Base-by-base conservation (phyloP, 2,113 vertebrate genomes). In the Pagrus major region DNA sequence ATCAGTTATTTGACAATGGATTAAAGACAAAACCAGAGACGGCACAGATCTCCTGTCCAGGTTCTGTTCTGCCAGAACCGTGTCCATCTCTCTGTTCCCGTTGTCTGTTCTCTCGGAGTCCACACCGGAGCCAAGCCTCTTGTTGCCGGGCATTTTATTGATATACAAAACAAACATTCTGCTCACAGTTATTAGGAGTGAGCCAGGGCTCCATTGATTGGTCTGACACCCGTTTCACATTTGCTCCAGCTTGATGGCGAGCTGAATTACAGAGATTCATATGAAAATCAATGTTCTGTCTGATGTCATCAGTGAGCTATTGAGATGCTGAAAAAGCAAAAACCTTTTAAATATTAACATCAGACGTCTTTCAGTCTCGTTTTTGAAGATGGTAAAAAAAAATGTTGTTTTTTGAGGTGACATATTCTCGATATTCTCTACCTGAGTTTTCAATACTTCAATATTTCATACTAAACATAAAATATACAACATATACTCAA, bases 171-270 rank as follows among this genome's bases (percentile, higher is more conserved):
- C 61, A 72, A 68, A 74, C 75, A 60, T 23, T 61, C 9, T 54
- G 58, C 44, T 70, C 59, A 35, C 31, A 44, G 64, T 52, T 74
- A 65, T 74, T 27, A 78, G 23, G 18, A 56, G 2, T 51, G 37
- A 54, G 49, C 41, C 29, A 10, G 37, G 31, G 23, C 35, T 47
- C 9, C 25, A 69, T 63, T 63, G 79, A 86, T 75, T 37, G 29
- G n/a, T 76, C 70, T 67, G 78, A 72, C 68, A 67, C 51, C 35
- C 52, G 21, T 60, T 59, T 60, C 66, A 65, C 66, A 60, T 46
- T 58, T 21, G 33, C 31, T 51, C 11, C 41, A 64, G 39, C 25
- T 42, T 56, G 29, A 63, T 29, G 9, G 8, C 0, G 5, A 61
- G 23, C 31, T 27, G 11, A 69, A 64, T 74, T 61, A 44, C 25